Conservation (phyloP, 2,113 vertebrate species). For the Colinus virginianus region DNA sequence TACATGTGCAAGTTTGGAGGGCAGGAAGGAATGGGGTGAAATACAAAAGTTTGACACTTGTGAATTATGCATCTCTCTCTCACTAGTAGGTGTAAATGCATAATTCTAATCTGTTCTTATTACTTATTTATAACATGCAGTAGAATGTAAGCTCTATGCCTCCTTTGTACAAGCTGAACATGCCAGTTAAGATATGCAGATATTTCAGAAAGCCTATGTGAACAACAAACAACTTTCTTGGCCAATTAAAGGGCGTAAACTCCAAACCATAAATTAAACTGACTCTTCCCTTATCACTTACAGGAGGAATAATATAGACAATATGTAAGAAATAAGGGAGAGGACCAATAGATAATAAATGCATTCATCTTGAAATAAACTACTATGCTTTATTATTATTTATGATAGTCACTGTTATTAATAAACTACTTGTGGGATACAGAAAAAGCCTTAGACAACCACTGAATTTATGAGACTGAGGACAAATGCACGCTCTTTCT, state of each 20-base stretch:
- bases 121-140: conserved; percentile 68
- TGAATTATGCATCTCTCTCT: conserved; percentile 72
- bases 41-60: conserved; percentile 32
- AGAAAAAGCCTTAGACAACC: conserved; percentile 32
- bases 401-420: conserved; percentile 56
- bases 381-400: conserved; percentile 56
- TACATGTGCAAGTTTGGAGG: background rate
- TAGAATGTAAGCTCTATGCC: conserved; percentile 68
- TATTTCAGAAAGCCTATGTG: conserved; percentile 35
- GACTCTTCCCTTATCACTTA: background rate
- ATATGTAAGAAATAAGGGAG: conserved; percentile 16
- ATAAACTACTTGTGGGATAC: conserved; percentile 28
- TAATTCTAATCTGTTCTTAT: conserved; percentile 78
- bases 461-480: conserved; percentile 59
- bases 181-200: conserved; percentile 40
- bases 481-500: conserved; percentile 53
- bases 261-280: conserved; percentile 64
- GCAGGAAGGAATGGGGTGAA: background rate
- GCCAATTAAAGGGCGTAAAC: conserved; percentile 62
- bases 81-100: conserved; percentile 64
- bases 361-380: conserved; percentile 58
- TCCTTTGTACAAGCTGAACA: conserved; percentile 56
- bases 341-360: conserved; percentile 57
- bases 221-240: conserved; percentile 55
- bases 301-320: conserved; percentile 14